Base-by-base conservation (phyloP, 2,888 invertebrate species). In the Byasa hedistus region DNA sequence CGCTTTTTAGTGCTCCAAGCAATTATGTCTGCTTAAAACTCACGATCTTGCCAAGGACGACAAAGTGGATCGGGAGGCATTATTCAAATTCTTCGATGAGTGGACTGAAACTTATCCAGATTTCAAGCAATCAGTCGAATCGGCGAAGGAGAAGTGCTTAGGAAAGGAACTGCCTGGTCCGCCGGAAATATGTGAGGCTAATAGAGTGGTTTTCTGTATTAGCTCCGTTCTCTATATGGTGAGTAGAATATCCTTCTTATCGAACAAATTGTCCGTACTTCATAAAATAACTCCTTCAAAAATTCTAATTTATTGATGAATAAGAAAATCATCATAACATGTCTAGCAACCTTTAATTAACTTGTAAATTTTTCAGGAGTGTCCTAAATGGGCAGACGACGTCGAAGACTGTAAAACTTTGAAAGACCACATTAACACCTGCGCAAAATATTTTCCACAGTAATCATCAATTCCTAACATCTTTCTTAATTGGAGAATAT, bases 1-100 rank as follows among this genome's bases (percentile, higher is more conserved):
- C 5, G 2, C 7, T 36, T 80, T 79, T n/a, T 76, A 87, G 87
- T 87, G 87, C 64, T 69, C 79, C 0, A 85, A 83, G 69, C 79
- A 80, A 54, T 59, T 74, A 10, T 90, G 90, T 71, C 67, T 89
- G 36, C 67, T 89, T 68, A 78, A 79, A 51, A 82, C 78, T 23
- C 71, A 82, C 59, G 75, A 80, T 1, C 75, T 86, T 1, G 64
- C 82, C n/a, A 76, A 79, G 54, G 80, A 77, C 1, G 74, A 75
- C 4, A 70, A 64, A 1, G 66, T 88, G 0, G 79, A 87, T 59
- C 74, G 74, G n/a, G 78, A 80, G 0, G 82, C 79, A 2, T 52
- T 82, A 0, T 64, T 22, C 0, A 69, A 56, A 0, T 81, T 78
- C 63, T 19, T 89, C 55, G 78, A 83, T 19, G 69, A 73, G 1